A percentile compares a stretch with the other conserved stretches of the same genome.
Conservation (phyloP, 2,797 vertebrate genomes). For the Mareca strepera region DNA sequence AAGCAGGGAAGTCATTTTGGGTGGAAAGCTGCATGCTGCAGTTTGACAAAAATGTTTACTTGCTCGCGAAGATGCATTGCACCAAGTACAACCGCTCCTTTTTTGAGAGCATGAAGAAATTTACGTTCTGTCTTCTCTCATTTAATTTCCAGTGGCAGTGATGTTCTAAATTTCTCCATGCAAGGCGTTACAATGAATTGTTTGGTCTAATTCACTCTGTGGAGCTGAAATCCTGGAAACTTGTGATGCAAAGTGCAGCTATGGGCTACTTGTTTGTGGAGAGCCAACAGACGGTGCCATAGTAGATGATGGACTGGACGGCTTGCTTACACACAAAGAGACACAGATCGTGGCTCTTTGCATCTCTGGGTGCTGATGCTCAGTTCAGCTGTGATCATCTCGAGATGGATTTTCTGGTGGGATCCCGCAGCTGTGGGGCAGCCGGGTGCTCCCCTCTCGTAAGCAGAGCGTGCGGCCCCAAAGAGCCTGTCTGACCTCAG, state of each 20-base stretch:
- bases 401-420: background rate
- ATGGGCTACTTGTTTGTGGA: fast-evolving
- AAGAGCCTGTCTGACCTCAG: background rate
- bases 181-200: background rate
- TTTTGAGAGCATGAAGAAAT: background rate
- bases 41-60: background rate
- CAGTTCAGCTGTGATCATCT: fast-evolving
- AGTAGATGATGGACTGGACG: background rate
- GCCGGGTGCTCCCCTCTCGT: background rate
- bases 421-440: background rate
- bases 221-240: background rate
- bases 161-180: background rate
- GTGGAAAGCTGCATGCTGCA: background rate
- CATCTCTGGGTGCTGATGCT: background rate
- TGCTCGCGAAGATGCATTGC: background rate
- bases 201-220: background rate
- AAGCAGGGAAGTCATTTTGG: background rate
- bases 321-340: background rate
- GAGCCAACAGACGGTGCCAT: too few species aligned
- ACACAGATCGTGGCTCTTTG: background rate
- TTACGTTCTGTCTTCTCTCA: fast-evolving
- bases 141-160: background rate
- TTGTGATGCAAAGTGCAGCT: background rate
- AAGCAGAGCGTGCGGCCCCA: fast-evolving
- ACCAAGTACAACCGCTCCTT: background rate